Percentiles rank a stretch among this genome's conserved stretches.
phyloP scores from a whole-genome alignment of 2,888 invertebrate species.

The Octonoba sinensis region DNA sequence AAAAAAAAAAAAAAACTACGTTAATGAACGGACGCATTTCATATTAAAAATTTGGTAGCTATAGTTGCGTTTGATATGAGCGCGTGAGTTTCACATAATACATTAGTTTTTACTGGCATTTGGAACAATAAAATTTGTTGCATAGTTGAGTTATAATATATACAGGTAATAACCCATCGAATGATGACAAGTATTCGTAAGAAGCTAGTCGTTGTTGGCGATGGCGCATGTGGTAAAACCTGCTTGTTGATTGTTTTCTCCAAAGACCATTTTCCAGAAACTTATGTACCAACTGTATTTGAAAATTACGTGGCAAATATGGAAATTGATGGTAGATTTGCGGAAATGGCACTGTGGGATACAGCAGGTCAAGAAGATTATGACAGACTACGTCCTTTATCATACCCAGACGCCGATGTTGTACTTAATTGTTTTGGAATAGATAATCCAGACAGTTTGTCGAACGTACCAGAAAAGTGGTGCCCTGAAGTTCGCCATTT shows the following conservation, averaged over 20 bases:
- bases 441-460: constrained; percentile 21
- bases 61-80: no score
- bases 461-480: constrained; percentile 18
- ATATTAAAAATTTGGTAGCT: no score
- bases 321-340: constrained; percentile 16
- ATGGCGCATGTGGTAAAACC: constrained; percentile 35
- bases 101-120: no score
- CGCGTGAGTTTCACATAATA: no score
- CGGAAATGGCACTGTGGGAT: constrained; percentile 23
- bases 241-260: constrained; percentile 14
- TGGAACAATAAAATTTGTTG: no score
- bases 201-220: constrained; percentile 20
- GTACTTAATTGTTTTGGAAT: constrained; percentile 27
- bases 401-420: constrained; percentile 17
- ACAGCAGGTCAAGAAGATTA: no score
- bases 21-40: no score
- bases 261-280: constrained; percentile 22
- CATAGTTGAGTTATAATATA: no score
- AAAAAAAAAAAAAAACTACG: no score
- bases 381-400: constrained; percentile 3
- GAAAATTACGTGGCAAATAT: constrained; percentile 27
- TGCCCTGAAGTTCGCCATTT: constrained; percentile 11
- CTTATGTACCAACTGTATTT: constrained; percentile 22
- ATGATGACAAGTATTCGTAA: neutral
- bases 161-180: no score